A percentile compares a stretch with the other conserved stretches of the same genome.
These are phyloP conservation scores for Ephestia elutella DNA, from an alignment of 1,140 invertebrate genomes.

Conservation along the genomic window DNA sequence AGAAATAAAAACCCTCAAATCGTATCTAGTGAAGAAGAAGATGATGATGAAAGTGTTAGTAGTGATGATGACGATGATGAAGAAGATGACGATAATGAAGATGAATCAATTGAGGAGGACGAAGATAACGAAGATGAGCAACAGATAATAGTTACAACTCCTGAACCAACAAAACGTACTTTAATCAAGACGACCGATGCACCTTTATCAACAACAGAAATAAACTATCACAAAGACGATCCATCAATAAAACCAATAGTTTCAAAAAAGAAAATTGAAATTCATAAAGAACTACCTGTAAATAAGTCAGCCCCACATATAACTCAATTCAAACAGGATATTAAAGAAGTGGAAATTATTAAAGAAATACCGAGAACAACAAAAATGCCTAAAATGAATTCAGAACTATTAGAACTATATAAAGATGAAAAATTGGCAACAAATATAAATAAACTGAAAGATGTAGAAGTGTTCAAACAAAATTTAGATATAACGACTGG, in stretches of 20 bases:
- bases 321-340: conserved; percentile 60
- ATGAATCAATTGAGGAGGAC: conserved; percentile 23
- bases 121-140: conserved; percentile 21
- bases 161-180: conserved; percentile 47
- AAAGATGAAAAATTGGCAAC: conserved; percentile 63
- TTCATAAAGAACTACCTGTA: conserved; percentile 55
- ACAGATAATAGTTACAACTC: conserved; percentile 32
- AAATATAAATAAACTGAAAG: conserved; percentile 62
- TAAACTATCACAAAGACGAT: conserved; percentile 17
- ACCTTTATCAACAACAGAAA: conserved; percentile 40
- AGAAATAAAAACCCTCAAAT: conserved; percentile 15
- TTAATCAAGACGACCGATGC: conserved; percentile 43
- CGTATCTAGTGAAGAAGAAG: conserved; percentile 17
- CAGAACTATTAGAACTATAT: conserved; percentile 52
- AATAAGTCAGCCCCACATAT: conserved; percentile 49
- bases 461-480: conserved; percentile 63
- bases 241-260: conserved; percentile 41
- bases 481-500: conserved; percentile 47
- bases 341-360: conserved; percentile 66
- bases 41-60: conserved; percentile 16
- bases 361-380: conserved; percentile 48
- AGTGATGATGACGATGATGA: conserved; percentile 20
- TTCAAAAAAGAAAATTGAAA: conserved; percentile 55
- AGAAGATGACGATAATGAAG: conserved; percentile 24
- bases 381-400: conserved; percentile 41